phyloP scores from a whole-genome alignment of 35 echinoderm and acorn worm genomes.

The Ptychodera flava region DNA sequence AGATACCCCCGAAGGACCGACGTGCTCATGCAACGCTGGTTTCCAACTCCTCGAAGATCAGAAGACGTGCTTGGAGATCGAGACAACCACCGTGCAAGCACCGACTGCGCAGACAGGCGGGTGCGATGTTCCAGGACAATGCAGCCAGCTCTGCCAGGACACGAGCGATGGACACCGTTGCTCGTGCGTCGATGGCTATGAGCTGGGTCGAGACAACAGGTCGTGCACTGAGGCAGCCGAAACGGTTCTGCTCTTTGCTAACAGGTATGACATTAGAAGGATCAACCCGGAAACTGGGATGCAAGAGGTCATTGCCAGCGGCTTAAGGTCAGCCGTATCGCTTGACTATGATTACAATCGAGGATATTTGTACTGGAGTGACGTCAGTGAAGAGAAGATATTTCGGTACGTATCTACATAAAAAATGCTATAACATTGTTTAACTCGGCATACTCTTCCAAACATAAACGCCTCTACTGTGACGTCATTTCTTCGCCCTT shows the following conservation, averaged over 20 bases:
- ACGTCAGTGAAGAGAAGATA: constrained; percentile 34
- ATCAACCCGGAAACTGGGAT: constrained; percentile 17
- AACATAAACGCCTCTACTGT: no score
- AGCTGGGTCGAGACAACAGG: not conserved
- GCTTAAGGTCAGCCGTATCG: constrained; percentile 43
- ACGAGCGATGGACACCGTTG: constrained; percentile 34
- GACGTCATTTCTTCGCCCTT: no score
- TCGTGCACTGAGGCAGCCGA: constrained; percentile 28
- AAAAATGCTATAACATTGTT: no score
- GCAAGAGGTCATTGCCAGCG: constrained; percentile 3
- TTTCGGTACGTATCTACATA: no score
- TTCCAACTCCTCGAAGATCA: not conserved
- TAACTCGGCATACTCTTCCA: no score
- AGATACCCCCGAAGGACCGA: not conserved
- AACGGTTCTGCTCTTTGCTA: constrained; percentile 44
- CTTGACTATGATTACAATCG: constrained; percentile 32
- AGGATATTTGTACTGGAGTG: constrained; percentile 42
- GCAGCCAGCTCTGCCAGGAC: constrained; percentile 61
- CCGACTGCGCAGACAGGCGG: no score
- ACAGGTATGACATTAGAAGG: constrained; percentile 43
- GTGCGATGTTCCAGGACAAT: constrained; percentile 28
- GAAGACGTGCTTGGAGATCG: not conserved
- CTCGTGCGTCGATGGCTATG: no score
- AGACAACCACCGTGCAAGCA: constrained; percentile 41
- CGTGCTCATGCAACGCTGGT: not conserved